Base-by-base conservation (phyloP, 2,797 vertebrate genomes). In the Coracias cyanogaster region DNA sequence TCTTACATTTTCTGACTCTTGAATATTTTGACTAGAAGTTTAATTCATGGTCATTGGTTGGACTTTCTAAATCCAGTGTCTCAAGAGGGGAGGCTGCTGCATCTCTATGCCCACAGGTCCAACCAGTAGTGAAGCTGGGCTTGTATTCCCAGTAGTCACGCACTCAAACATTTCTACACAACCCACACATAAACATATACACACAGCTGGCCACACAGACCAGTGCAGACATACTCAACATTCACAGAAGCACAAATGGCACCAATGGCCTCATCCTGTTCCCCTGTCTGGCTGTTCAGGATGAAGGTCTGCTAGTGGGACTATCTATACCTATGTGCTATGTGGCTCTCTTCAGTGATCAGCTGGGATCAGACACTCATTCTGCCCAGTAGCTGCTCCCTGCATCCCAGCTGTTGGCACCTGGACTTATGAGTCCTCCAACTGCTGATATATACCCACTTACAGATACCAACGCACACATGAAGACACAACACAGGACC, bases 21-120 rank as follows among this genome's bases (percentile, higher is more conserved):
- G 21, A 60, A 48, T 91, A 39, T 86, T 89, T 94, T 80, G n/a
- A 76, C 31, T 82, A 17, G 45, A 52, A 25, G 24, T 79, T 91
- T 62, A 85, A 24, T 87, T 89, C 39, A 28, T 79, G 16, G 31
- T 65, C 2, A 0, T 37, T 70, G 26, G 11, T 57, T 71, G 46
- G 52, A 43, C 26, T 87, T 87, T 74, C 54, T 35, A 82, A 69
- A 76, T 29, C 29, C 49, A 48, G 26, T 76, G 64, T 41, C 24
- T 90, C 26, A 46, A 12, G 9, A 39, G 20, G 5, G 39, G 39
- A 64, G n/a, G 8, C 16, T 92, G 58, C 62, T 82, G 62, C 45
- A 69, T 24, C 49, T 76, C 43, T 58, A 21, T 78, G 37, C 18
- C 15, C 33, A 62, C 39, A 41, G 31, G 28, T 70, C 19, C 28